phyloP scores from a whole-genome alignment of 1,140 invertebrate species.

The Elymnias hypermnestra region DNA sequence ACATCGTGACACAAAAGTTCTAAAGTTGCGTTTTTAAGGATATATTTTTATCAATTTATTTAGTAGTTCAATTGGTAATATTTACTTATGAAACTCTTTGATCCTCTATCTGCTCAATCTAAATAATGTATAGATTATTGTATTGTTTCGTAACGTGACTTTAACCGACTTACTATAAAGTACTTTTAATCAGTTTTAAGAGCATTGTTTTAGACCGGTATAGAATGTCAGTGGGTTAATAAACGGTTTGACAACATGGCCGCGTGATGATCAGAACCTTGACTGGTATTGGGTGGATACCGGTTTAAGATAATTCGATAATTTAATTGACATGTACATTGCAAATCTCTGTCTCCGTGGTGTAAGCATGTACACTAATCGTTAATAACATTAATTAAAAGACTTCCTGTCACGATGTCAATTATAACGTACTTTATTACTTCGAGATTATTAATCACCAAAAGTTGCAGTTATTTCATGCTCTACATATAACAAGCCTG shows the following conservation, averaged over 20 bases:
- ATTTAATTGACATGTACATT: conserved; percentile 4
- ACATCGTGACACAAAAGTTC: no score
- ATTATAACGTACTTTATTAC: background rate
- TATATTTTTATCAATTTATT: no score
- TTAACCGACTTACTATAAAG: background rate
- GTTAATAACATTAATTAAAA: background rate
- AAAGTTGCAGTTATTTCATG: no score
- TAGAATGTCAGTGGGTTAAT: conserved; percentile 13
- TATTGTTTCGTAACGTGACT: background rate
- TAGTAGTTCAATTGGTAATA: no score
- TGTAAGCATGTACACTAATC: background rate
- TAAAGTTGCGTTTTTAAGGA: no score
- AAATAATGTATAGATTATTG: no score
- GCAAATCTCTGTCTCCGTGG: background rate
- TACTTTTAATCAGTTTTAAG: background rate
- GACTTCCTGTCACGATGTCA: background rate
- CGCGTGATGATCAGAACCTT: conserved; percentile 12
- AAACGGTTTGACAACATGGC: conserved; percentile 7
- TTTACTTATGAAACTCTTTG: no score
- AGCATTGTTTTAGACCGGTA: conserved; percentile 13
- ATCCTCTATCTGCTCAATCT: no score
- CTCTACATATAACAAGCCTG: no score
- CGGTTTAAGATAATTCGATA: conserved; percentile 3
- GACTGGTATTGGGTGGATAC: background rate
- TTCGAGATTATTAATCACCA: no score